phyloP scores from a whole-genome alignment of 64 coral and sea anemone genomes.

The Dendronephthya gigantea region DNA sequence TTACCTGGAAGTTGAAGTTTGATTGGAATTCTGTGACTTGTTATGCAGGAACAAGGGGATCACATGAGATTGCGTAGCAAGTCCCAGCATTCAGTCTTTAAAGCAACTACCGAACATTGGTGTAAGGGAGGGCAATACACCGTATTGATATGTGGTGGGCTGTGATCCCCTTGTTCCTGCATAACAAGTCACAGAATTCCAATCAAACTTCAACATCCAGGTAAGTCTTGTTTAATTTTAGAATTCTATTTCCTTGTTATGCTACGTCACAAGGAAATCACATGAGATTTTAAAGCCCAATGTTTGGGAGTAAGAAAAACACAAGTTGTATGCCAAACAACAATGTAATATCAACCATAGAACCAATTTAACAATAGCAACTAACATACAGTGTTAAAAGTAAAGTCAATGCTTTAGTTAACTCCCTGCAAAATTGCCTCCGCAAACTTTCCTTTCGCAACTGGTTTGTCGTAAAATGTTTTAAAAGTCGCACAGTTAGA shows the following conservation, averaged over 20 bases:
- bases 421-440: neutral
- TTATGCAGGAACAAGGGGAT: conserved; percentile 3
- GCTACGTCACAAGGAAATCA: conserved; percentile 3
- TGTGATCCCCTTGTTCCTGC: conserved; percentile 13
- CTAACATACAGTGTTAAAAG: neutral
- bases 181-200: neutral
- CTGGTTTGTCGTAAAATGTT: neutral
- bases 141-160: no score
- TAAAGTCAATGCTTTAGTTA: neutral
- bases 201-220: neutral
- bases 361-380: neutral
- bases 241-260: conserved; percentile 11
- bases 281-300: conserved; percentile 9
- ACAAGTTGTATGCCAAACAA: neutral
- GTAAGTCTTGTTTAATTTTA: conserved; percentile 3
- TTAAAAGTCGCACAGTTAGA: neutral
- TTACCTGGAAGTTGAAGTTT: no score
- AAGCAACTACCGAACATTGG: neutral
- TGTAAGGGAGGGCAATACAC: no score
- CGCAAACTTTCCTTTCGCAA: neutral
- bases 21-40: neutral
- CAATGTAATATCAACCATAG: conserved; percentile 5
- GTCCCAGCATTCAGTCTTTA: conserved; percentile 8
- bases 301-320: neutral
- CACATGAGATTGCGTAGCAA: conserved; percentile 16